Base-by-base conservation (phyloP, 2,888 invertebrate genomes). In the Chironomus riparius region DNA sequence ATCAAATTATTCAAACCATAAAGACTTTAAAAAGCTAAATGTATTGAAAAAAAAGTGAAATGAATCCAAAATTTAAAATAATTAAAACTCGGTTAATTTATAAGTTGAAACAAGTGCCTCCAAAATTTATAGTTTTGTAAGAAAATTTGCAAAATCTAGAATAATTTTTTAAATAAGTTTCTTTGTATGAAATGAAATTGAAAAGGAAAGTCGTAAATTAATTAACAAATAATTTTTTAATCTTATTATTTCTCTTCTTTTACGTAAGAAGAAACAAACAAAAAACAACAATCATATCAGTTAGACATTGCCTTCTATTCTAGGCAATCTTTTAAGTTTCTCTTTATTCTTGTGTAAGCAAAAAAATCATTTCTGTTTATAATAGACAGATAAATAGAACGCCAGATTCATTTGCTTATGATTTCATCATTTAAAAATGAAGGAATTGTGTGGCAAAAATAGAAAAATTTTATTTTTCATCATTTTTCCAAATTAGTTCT, bases 51-150 rank as follows among this genome's bases (percentile, higher is more conserved):
- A 24, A 13, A 24, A 65, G 7, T 65, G 65, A 21, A 65, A 24
- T 65, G 24, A 65, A 65, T 65, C 22, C 21, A 65, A 65, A 65
- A 24, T 24, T 21, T 65, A 21, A 65, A n/a, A n/a, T 4, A 62
- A 62, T 22, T 62, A n/a, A 62, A 62, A 22, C 21, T 28, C 28
- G 28, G 3, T 28, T 21, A 65, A 24, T 65, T 18, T 24, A 62
- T 21, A 24, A 65, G 56, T 65, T 65, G 13, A 65, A 65, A 65
- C 65, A 65, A 65, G 65, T 65, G 65, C 65, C 65, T 65, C 65
- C 65, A 65, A 65, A 65, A 56, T 15, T 65, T 21, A 24, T 65
- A 65, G 65, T 24, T 24, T 65, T 10, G n/a, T 50, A 50, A 50
- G 50, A n/a, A n/a, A 13, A 21, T 6, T 21, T 65, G 15, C 18